These are phyloP conservation scores for Ginglymostoma cirratum DNA, from an alignment of 2,113 vertebrate species.

Conservation along the genomic window DNA sequence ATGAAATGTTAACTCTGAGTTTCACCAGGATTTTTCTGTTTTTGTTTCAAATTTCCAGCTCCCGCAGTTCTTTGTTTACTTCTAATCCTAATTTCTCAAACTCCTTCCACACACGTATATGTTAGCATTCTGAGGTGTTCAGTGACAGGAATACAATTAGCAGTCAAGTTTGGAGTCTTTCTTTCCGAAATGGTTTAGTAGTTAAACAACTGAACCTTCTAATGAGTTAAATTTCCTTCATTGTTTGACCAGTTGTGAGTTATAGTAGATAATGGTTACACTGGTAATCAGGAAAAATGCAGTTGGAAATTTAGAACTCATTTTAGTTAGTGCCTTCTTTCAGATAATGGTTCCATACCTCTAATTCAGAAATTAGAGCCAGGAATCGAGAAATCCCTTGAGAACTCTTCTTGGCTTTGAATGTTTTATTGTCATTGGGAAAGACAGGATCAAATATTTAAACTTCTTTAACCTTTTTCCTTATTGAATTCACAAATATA, in stretches of 20 bases:
- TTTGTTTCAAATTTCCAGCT: too few relatives aligned
- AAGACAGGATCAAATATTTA: not conserved
- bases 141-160: not conserved
- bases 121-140: not conserved
- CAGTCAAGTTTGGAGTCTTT: not conserved
- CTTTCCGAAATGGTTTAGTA: not conserved
- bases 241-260: not conserved
- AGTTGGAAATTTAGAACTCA: not conserved
- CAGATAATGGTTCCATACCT: not conserved
- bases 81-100: not conserved
- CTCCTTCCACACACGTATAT: not conserved
- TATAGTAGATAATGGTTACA: not conserved
- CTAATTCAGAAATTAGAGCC: not conserved
- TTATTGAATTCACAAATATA: not conserved
- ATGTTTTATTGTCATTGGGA: not conserved
- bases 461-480: not conserved
- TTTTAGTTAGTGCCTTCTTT: not conserved
- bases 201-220: not conserved
- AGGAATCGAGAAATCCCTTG: not conserved
- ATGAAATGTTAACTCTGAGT: too few relatives aligned
- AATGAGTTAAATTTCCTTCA: conserved; percentile 9
- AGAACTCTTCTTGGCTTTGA: not conserved
- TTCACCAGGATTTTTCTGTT: too few relatives aligned
- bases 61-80: too few relatives aligned
- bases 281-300: not conserved